Conservation (phyloP, 2,113 vertebrate species). For the Sylvilagus bachmani region DNA sequence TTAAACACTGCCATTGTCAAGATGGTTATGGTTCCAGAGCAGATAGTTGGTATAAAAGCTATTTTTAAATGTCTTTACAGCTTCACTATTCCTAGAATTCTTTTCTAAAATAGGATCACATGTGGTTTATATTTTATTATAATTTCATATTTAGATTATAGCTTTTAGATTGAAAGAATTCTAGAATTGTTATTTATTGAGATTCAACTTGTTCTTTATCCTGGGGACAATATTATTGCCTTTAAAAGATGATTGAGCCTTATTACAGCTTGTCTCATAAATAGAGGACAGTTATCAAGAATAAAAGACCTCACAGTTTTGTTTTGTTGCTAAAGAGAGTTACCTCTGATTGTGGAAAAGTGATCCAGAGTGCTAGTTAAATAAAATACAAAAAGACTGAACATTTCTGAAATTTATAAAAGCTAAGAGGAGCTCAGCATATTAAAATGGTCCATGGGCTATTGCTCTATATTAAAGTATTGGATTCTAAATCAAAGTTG, state of each 20-base stretch:
- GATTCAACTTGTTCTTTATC: conserved; percentile 14
- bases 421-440: not conserved
- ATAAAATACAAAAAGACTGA: not conserved
- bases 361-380: not conserved
- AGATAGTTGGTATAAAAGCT: too few species aligned
- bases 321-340: not conserved
- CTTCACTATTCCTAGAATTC: not conserved
- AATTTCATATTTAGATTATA: not conserved
- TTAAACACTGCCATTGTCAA: not conserved
- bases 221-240: conserved; percentile 52
- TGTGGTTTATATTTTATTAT: not conserved
- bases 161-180: conserved; percentile 55
- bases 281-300: conserved; percentile 56
- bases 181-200: conserved; percentile 26
- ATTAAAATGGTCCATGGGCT: not conserved
- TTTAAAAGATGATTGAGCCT: conserved; percentile 55
- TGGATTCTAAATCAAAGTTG: conserved; percentile 13
- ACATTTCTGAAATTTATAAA: conserved; percentile 20
- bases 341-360: not conserved
- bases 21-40: not conserved
- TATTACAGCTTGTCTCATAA: not conserved
- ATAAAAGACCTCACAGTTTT: not conserved
- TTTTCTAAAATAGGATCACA: not conserved
- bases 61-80: not conserved
- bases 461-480: conserved; percentile 19